Conservation (phyloP, 2,113 vertebrate species). For the Felis chaus region DNA sequence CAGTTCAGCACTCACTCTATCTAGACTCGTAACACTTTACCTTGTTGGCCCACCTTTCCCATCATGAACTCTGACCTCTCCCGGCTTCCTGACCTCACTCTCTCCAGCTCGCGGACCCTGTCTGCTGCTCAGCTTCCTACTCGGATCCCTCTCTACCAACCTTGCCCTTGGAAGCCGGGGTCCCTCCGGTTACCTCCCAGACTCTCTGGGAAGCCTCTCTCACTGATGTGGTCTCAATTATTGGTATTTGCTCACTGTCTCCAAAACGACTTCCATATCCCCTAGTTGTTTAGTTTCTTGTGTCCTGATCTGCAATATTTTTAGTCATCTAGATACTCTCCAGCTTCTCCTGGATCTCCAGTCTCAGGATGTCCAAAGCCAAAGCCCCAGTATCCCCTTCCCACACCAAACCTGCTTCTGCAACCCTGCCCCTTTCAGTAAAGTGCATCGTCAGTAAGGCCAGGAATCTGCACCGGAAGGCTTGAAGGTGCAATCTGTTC, state of each 20-base stretch:
- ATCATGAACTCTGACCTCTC: neutral
- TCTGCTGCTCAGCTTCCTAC: neutral
- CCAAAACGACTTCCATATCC: neutral
- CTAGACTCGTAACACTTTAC: neutral
- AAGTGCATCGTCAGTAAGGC: neutral
- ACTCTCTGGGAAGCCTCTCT: neutral
- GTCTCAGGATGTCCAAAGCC: neutral
- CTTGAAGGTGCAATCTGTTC: neutral
- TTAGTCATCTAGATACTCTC: neutral
- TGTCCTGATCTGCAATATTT: neutral
- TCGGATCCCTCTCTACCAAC: neutral
- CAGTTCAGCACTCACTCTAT: accelerated
- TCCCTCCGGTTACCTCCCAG: neutral
- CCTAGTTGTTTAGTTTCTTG: neutral
- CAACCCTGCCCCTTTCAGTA: neutral
- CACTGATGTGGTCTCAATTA: neutral
- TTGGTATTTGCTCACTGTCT: neutral
- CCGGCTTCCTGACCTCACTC: neutral
- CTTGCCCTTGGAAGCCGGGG: neutral
- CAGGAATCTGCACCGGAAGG: neutral
- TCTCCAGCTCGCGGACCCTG: neutral
- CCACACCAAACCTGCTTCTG: neutral
- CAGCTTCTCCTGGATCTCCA: neutral
- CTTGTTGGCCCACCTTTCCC: neutral
- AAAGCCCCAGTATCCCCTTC: neutral